A percentile compares a stretch with the other conserved stretches of the same genome.
Evolutionary conservation across 2,888 invertebrate species (phyloP).

Genomic region (Nemoura dubitans): DNA sequence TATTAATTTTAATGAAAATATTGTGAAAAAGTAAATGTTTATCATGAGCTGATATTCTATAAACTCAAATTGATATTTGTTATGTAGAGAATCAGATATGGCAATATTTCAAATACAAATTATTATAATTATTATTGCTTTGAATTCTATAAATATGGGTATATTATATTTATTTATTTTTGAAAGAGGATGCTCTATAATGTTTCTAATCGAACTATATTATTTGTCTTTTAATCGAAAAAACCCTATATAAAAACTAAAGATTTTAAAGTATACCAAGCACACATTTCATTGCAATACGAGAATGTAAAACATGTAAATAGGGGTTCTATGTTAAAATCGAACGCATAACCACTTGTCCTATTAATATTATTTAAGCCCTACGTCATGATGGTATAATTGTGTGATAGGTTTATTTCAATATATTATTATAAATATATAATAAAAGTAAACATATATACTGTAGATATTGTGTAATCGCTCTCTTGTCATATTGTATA

Average conservation of each 20-base stretch:
- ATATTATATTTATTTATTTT: background rate
- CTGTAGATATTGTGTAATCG: slow-evolving; percentile 49
- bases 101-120: slow-evolving; percentile 35
- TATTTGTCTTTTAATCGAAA: background rate
- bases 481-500: slow-evolving; percentile 48
- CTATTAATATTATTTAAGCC: slow-evolving; percentile 24
- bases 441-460: slow-evolving; percentile 46
- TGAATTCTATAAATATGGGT: slow-evolving; percentile 15
- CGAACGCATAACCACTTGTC: background rate
- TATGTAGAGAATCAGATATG: slow-evolving; percentile 31
- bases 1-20: slow-evolving; percentile 37
- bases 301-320: background rate
- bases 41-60: slow-evolving; percentile 1
- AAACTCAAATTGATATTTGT: background rate
- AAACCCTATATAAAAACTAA: background rate
- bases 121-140: slow-evolving; percentile 25
- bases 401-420: slow-evolving; percentile 26
- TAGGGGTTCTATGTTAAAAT: background rate
- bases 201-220: background rate
- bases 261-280: background rate
- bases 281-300: slow-evolving; percentile 21
- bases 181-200: background rate
- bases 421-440: slow-evolving; percentile 42
- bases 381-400: background rate
- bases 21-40: slow-evolving; percentile 39